Evolutionary conservation across 1,140 invertebrate species (phyloP), one percentile per base, ranked within the genome.

Genomic region (Belonocnema kinseyi): DNA sequence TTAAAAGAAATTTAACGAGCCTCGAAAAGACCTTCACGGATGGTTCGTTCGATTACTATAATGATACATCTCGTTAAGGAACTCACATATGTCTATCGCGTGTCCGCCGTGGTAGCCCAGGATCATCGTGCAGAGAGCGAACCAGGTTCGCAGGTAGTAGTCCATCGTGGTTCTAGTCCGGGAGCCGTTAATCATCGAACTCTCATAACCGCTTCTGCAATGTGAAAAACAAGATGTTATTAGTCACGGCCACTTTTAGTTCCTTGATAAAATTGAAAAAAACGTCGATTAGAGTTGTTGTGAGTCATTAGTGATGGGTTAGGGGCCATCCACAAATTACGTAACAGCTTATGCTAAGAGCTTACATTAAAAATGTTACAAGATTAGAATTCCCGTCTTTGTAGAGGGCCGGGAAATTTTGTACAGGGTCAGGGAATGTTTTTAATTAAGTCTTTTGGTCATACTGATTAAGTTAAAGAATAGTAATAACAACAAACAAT

Each of bases 81-180:
- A 89, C 91, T 90, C 81, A 92, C 91, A 92, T 90, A 91, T 90
- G 89, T 92, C 90, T 87, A 92, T 89, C 77, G 90, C 87, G 77
- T 83, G 83, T 85, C 86, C 88, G 81, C 80, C 77, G 76, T 81
- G 83, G 81, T 85, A 84, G 82, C 82, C 83, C 84, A 89, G 84
- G 83, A 89, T 85, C 73, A 88, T 82, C 76, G 85, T 80, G 77
- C 87, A 90, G 79, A 91, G 83, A 82, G 89, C 82, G 82, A 91
- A 88, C 83, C 87, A 87, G 83, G 81, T 86, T 78, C 84, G 82
- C 78, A 83, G 85, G 84, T 86, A 86, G 85, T 91, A 88, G 87
- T 88, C 86, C 90, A 91, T 91, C 83, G 85, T 79, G 84, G 76
- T 85, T 78, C 85, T 87, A 82, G 78, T 87, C 85, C 85, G 80